Conservation (phyloP, 1,140 invertebrate species). For the Metaphire vulgaris region DNA sequence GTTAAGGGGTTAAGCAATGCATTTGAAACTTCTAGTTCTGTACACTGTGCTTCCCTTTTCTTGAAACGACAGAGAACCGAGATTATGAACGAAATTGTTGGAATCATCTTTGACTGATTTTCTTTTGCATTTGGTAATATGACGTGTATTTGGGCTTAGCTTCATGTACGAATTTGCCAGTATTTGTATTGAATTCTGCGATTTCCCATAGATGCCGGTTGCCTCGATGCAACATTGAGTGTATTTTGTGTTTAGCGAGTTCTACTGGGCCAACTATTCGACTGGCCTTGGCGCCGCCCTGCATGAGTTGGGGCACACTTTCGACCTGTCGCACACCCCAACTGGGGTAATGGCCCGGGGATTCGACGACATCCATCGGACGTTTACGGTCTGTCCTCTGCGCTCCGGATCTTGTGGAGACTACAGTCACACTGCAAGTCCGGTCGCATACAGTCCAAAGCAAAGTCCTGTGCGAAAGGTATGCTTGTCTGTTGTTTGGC, state of each 20-base stretch:
- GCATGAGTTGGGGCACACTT: slow-evolving; percentile 89
- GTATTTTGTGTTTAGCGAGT: slow-evolving; percentile 39
- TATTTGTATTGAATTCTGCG: too few relatives aligned
- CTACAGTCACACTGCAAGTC: slow-evolving; percentile 17
- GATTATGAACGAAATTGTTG: too few relatives aligned
- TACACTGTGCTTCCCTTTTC: too few relatives aligned
- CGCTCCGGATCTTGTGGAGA: slow-evolving; percentile 20
- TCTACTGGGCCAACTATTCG: slow-evolving; percentile 73
- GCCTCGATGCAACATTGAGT: too few relatives aligned
- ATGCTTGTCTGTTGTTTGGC: slow-evolving; percentile 25
- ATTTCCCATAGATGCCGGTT: too few relatives aligned
- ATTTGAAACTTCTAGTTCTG: too few relatives aligned
- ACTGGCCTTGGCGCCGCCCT: slow-evolving; percentile 86
- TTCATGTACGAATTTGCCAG: too few relatives aligned
- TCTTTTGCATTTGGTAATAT: too few relatives aligned
- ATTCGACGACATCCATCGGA: slow-evolving; percentile 76
- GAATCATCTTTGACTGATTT: too few relatives aligned
- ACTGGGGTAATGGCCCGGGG: slow-evolving; percentile 89
- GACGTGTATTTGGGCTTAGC: too few relatives aligned
- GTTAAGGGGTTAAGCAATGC: too few relatives aligned
- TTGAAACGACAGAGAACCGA: too few relatives aligned
- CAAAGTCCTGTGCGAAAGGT: slow-evolving; percentile 34
- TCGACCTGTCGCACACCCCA: slow-evolving; percentile 83
- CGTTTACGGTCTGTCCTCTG: slow-evolving; percentile 58
- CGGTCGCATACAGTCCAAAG: slow-evolving; percentile 30